phyloP scores from a whole-genome alignment of 2,888 invertebrate species.

The Augochlorella aurata region DNA sequence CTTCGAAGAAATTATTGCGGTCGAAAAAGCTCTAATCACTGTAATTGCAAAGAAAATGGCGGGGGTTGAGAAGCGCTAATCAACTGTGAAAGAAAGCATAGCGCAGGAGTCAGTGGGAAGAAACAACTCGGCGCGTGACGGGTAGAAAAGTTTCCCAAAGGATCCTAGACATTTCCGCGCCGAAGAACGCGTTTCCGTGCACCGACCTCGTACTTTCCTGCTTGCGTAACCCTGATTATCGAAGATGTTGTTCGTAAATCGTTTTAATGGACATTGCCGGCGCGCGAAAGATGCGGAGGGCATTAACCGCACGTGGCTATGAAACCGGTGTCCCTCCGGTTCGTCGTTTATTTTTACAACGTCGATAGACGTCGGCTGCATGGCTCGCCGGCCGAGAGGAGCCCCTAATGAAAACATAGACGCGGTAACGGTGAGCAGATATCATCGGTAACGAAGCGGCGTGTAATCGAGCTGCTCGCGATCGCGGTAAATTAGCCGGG shows the following conservation, averaged over 20 bases:
- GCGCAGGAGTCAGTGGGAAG: no score
- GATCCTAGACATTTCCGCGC: neutral
- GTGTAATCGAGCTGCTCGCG: conserved; percentile 15
- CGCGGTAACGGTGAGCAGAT: conserved; percentile 9
- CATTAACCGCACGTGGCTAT: neutral
- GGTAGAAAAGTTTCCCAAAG: no score
- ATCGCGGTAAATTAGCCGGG: conserved; percentile 23
- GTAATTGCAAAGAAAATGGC: no score
- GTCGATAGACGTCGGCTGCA: neutral
- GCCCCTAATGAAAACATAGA: conserved; percentile 21
- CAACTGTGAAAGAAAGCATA: no score
- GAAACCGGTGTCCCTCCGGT: neutral
- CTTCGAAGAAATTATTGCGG: no score
- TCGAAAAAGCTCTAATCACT: no score
- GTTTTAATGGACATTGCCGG: neutral
- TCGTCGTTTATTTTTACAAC: neutral
- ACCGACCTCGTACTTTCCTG: neutral
- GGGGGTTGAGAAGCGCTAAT: no score
- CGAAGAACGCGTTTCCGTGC: neutral
- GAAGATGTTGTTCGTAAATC: neutral
- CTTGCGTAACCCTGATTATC: neutral
- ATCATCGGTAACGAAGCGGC: conserved; percentile 28
- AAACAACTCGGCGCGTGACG: no score
- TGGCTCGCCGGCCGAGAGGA: neutral
- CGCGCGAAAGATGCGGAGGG: neutral